phyloP scores from a whole-genome alignment of 2,888 invertebrate species.

The Metellina segmentata region DNA sequence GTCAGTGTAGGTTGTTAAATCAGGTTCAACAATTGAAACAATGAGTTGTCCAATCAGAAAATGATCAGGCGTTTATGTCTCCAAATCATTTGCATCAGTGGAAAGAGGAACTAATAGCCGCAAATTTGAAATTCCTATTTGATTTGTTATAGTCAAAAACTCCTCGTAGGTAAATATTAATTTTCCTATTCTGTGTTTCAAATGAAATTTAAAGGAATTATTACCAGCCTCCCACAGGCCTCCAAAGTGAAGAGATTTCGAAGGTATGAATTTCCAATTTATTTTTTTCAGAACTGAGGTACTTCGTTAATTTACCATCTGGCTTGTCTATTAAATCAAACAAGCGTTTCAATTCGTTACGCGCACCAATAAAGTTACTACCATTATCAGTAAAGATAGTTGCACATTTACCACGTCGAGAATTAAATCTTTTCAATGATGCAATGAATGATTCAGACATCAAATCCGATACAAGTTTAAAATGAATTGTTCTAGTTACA shows the following conservation, averaged over 20 bases:
- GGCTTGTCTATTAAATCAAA: background rate
- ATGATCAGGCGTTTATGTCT: too few species aligned
- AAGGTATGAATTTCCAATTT: conserved; percentile 80
- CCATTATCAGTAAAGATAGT: conserved; percentile 18
- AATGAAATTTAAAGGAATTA: conserved; percentile 79
- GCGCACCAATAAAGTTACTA: conserved; percentile 29
- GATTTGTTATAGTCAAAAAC: conserved; percentile 79
- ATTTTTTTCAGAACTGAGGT: conserved; percentile 71
- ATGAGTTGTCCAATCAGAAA: too few species aligned
- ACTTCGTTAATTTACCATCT: background rate
- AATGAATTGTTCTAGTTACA: too few species aligned
- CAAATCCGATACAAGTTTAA: too few species aligned
- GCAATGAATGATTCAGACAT: too few species aligned
- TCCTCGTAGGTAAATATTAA: conserved; percentile 79
- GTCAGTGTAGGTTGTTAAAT: too few species aligned
- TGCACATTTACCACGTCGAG: background rate
- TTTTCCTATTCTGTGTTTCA: conserved; percentile 78
- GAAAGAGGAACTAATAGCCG: too few species aligned
- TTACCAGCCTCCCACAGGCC: conserved; percentile 80
- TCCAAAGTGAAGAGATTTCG: conserved; percentile 79
- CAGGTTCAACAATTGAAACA: too few species aligned
- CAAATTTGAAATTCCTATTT: conserved; percentile 79
- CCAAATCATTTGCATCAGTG: too few species aligned
- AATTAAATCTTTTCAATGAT: conserved; percentile 59
- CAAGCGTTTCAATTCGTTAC: conserved; percentile 13